Conservation (phyloP, 1,140 invertebrate genomes). For the Ridgeia piscesae region DNA sequence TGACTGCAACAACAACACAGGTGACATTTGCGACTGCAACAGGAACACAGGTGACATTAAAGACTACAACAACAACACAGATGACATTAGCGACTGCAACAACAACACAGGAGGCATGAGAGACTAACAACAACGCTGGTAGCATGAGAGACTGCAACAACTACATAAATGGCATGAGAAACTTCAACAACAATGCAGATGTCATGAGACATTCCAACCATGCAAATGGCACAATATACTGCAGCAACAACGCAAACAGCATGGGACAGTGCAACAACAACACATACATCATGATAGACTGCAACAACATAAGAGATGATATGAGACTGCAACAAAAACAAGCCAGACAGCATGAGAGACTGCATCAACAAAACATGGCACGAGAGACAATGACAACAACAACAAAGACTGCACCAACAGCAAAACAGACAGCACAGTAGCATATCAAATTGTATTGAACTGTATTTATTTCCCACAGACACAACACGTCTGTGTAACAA, state of each 20-base stretch:
- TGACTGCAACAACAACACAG: too few relatives aligned
- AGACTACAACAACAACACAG: background rate
- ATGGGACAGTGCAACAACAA: too few relatives aligned
- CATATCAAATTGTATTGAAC: too few relatives aligned
- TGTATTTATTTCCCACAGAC: too few relatives aligned
- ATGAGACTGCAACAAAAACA: slow-evolving; percentile 64
- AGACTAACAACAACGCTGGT: background rate
- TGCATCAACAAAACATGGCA: slow-evolving; percentile 49
- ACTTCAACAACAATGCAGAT: background rate
- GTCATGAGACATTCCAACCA: background rate
- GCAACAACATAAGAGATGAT: slow-evolving; percentile 50
- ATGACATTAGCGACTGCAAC: background rate
- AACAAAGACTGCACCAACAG: background rate
- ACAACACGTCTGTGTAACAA: background rate
- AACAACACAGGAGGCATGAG: background rate
- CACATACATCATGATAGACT: slow-evolving; percentile 70
- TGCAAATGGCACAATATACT: background rate
- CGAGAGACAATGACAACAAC: background rate
- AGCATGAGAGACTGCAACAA: background rate
- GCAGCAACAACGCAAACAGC: background rate
- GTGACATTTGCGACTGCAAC: background rate
- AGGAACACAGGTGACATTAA: background rate
- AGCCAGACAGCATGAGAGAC: slow-evolving; percentile 68
- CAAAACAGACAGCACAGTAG: background rate
- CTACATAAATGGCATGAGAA: background rate